phyloP scores from a whole-genome alignment of 2,797 vertebrate species.

The Brotula barbata region DNA sequence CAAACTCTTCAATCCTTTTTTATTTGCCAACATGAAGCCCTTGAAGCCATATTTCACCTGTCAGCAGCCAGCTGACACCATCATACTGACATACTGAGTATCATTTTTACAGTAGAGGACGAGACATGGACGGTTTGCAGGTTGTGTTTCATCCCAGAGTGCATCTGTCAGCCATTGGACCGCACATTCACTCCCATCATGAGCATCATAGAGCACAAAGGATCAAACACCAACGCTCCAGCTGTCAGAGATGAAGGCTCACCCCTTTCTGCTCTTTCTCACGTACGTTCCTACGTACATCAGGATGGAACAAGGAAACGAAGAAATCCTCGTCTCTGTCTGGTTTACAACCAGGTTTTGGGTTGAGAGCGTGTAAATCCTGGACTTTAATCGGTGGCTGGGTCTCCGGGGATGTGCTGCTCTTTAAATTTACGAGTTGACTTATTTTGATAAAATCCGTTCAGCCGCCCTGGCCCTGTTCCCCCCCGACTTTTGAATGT shows the following conservation, averaged over 20 bases:
- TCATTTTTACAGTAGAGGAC: too few species aligned
- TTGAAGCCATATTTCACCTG: constrained; percentile 15
- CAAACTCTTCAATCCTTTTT: too few species aligned
- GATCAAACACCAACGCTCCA: constrained; percentile 29
- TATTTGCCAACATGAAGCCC: too few species aligned
- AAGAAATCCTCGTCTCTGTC: background rate
- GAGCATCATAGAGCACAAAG: constrained; percentile 19
- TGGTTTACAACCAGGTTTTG: constrained; percentile 27
- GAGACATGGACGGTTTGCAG: background rate
- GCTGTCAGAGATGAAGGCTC: constrained; percentile 11
- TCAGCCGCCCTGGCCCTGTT: constrained; percentile 28
- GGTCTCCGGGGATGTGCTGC: constrained; percentile 36
- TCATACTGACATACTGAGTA: constrained; percentile 22
- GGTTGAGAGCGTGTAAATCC: constrained; percentile 29
- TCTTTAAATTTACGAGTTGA: constrained; percentile 51
- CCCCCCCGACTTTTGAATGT: constrained; percentile 17
- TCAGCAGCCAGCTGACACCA: constrained; percentile 33
- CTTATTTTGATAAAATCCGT: constrained; percentile 42
- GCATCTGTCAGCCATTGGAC: constrained; percentile 13
- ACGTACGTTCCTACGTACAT: background rate
- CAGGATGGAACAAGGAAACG: background rate
- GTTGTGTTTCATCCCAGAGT: constrained; percentile 33
- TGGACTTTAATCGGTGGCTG: constrained; percentile 26
- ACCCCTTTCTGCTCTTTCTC: constrained; percentile 12
- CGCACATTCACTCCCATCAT: constrained; percentile 27